A percentile compares a stretch with the other conserved stretches of the same genome.
Evolutionary conservation across 2,797 vertebrate species (phyloP).

Genomic region (Calcarius lapponicus): DNA sequence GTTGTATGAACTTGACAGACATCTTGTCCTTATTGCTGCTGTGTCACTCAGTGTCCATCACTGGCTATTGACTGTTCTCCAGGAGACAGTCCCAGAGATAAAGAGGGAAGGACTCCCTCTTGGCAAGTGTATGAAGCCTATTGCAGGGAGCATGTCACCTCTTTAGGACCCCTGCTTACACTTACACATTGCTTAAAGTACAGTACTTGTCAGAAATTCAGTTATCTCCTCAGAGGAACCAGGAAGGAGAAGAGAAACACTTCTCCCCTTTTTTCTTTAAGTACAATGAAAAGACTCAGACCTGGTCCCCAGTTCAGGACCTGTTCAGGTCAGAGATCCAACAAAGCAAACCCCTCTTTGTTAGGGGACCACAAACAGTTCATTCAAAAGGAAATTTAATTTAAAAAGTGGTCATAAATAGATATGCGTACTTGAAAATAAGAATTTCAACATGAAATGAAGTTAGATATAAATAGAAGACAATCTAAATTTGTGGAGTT

Average conservation of each 20-base stretch:
- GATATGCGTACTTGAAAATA: neutral
- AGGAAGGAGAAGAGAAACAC: neutral
- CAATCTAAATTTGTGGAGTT: neutral
- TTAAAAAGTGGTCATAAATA: neutral
- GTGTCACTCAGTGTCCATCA: neutral
- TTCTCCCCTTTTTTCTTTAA: neutral
- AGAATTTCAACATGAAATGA: neutral
- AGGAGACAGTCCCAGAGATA: neutral
- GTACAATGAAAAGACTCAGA: neutral
- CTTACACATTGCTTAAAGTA: neutral
- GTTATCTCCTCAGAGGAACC: neutral
- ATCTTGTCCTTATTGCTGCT: neutral
- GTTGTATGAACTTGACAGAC: neutral
- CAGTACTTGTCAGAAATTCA: neutral
- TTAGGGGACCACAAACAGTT: neutral
- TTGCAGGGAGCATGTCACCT: neutral
- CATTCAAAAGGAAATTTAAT: neutral
- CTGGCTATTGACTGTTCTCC: neutral
- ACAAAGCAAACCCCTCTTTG: neutral
- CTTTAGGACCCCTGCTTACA: neutral
- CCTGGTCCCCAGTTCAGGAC: neutral
- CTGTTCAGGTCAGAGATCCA: neutral
- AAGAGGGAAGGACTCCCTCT: neutral
- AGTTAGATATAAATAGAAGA: neutral
- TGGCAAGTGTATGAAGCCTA: neutral